Evolutionary conservation across 2,888 invertebrate species (phyloP).

Genomic region (Netelia virgata): DNA sequence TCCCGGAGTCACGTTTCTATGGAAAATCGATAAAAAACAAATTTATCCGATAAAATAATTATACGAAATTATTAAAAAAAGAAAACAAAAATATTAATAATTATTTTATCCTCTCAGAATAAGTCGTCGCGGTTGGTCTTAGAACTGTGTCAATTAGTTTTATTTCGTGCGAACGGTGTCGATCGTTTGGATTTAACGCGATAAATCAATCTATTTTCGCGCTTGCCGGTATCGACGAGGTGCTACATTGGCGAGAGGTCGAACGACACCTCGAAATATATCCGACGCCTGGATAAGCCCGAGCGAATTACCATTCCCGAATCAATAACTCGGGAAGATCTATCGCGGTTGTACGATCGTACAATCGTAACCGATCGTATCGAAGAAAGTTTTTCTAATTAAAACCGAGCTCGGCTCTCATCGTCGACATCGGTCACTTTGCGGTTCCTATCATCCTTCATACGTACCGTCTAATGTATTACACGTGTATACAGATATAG

Average conservation of each 20-base stretch:
- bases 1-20: not conserved
- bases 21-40: not conserved
- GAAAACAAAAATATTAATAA: not conserved
- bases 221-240: not conserved
- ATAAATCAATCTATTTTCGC: not conserved
- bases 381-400: constrained; percentile 47
- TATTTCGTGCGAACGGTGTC: no score
- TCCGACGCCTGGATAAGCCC: constrained; percentile 14
- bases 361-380: constrained; percentile 4
- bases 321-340: constrained; percentile 41
- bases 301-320: constrained; percentile 25
- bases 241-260: constrained; percentile 20
- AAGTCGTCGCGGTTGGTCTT: no score
- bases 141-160: no score
- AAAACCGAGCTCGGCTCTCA: constrained; percentile 29
- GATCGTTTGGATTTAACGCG: no score
- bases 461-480: not conserved
- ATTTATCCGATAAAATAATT: not conserved
- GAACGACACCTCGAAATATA: constrained; percentile 23
- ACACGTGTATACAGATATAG: not conserved
- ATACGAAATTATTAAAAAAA: not conserved
- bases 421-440: constrained; percentile 3
- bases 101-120: not conserved
- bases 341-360: not conserved
- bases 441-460: constrained; percentile 6